These are phyloP conservation scores for Bucco capensis DNA, from an alignment of 2,113 vertebrate genomes.

Conservation along the genomic window DNA sequence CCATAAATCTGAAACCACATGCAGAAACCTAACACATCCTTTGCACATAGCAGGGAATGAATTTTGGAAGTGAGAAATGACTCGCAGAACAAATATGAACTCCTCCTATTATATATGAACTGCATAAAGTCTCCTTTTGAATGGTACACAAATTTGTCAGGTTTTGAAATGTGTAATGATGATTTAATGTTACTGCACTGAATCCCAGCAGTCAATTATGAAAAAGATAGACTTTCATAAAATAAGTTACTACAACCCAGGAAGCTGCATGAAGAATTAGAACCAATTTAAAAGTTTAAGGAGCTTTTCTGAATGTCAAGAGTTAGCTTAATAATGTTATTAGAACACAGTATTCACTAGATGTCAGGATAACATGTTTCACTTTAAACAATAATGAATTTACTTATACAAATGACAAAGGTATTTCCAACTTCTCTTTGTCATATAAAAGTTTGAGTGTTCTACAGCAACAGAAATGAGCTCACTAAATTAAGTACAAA, in stretches of 20 bases:
- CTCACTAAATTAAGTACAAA: neutral
- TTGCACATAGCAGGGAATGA: slow-evolving; percentile 2
- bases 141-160: neutral
- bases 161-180: neutral
- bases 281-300: neutral
- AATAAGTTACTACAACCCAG: neutral
- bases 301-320: neutral
- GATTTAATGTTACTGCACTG: neutral
- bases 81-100: neutral
- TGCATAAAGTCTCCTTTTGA: neutral
- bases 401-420: neutral
- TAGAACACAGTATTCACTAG: neutral
- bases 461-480: neutral
- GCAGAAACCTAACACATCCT: slow-evolving; percentile 30
- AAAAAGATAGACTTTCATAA: neutral
- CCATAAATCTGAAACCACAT: neutral
- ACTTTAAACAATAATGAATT: neutral
- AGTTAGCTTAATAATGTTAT: neutral
- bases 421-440: neutral
- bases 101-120: neutral
- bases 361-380: neutral
- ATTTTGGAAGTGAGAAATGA: slow-evolving; percentile 24
- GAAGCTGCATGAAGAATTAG: neutral
- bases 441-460: neutral
- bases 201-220: neutral